Percentiles rank a stretch among this genome's conserved stretches.
These are phyloP conservation scores for Kryphioiulus occultus DNA, from an alignment of 2,888 invertebrate genomes.

Conservation along the genomic window DNA sequence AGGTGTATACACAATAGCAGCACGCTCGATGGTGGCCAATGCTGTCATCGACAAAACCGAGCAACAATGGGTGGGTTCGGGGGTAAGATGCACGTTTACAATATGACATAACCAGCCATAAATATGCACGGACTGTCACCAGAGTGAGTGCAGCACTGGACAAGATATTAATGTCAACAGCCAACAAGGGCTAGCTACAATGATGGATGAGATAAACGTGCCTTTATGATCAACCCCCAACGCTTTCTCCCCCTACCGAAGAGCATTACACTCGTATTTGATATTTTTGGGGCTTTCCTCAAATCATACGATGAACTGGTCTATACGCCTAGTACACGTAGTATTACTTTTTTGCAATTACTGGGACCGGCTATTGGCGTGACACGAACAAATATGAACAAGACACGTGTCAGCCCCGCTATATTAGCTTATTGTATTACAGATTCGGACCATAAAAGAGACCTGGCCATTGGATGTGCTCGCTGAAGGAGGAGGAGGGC, in stretches of 20 bases:
- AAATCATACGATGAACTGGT: neutral
- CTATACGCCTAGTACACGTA: neutral
- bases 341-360: constrained; percentile 37
- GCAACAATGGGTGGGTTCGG: neutral
- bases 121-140: neutral
- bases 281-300: neutral
- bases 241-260: neutral
- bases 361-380: neutral
- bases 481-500: neutral
- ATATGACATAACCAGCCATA: neutral
- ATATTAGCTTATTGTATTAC: neutral
- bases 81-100: neutral
- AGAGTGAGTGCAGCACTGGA: neutral
- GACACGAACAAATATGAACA: constrained; percentile 24
- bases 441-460: neutral
- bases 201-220: constrained; percentile 27
- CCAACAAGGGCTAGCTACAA: constrained; percentile 10
- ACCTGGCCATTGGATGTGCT: neutral
- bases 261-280: constrained; percentile 22
- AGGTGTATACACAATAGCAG: neutral
- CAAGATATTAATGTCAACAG: constrained; percentile 34
- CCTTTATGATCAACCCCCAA: neutral
- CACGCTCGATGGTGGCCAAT: neutral
- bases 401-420: neutral
- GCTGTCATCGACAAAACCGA: neutral